Percentiles rank a stretch among this genome's conserved stretches.
Evolutionary conservation across 2,113 vertebrate species (phyloP).

Genomic region (Notarius lentiginosus): DNA sequence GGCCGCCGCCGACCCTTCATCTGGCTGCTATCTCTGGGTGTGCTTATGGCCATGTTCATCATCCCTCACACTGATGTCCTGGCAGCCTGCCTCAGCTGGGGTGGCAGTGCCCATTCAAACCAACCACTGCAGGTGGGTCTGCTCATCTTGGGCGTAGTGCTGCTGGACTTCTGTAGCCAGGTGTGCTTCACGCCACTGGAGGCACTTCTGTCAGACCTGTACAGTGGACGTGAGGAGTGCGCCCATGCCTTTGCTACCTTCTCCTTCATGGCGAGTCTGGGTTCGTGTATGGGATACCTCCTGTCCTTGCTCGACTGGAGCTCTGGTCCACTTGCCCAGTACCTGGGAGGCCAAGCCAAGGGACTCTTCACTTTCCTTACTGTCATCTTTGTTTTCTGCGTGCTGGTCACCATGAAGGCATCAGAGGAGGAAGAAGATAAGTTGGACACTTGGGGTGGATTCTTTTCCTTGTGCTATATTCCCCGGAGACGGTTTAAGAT

Average conservation of each 20-base stretch:
- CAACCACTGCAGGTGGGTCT: constrained; percentile 71
- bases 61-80: constrained; percentile 73
- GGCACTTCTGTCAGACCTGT: constrained; percentile 76
- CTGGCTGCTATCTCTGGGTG: constrained; percentile 76
- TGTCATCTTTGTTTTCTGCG: constrained; percentile 72
- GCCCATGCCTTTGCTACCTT: constrained; percentile 77
- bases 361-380: constrained; percentile 77
- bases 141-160: constrained; percentile 76
- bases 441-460: constrained; percentile 51
- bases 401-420: constrained; percentile 77
- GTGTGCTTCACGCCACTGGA: constrained; percentile 78
- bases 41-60: constrained; percentile 75
- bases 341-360: constrained; percentile 74
- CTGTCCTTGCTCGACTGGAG: constrained; percentile 76
- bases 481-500: constrained; percentile 68
- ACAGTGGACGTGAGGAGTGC: constrained; percentile 71
- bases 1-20: constrained; percentile 77
- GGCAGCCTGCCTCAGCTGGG: constrained; percentile 66
- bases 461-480: constrained; percentile 64
- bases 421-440: constrained; percentile 66
- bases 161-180: constrained; percentile 79
- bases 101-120: constrained; percentile 57
- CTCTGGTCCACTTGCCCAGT: constrained; percentile 64
- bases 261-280: constrained; percentile 80
- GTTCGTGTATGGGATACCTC: constrained; percentile 77